phyloP scores from a whole-genome alignment of 35 echinoderm and acorn worm genomes.

The Nesometra sesokonis region DNA sequence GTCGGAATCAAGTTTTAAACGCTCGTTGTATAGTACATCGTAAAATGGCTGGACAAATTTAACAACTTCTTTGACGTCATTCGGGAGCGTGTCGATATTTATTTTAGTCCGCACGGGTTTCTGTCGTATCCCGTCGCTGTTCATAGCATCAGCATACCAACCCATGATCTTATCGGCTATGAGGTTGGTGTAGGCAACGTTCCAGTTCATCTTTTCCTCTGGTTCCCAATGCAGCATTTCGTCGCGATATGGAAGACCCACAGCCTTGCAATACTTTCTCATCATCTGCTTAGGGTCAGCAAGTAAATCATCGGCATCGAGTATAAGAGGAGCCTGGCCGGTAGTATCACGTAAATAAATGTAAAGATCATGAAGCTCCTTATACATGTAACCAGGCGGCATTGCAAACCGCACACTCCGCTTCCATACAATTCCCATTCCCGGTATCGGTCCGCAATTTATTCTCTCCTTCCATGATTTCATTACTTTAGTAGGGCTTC shows the following conservation, averaged over 20 bases:
- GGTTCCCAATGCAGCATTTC: constrained; percentile 39
- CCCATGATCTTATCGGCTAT: neutral
- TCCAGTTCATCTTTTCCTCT: constrained; percentile 6
- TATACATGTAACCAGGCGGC: constrained; percentile 15
- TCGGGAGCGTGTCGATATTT: neutral
- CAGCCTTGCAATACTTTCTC: constrained; percentile 43
- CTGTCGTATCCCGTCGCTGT: neutral
- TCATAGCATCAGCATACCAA: neutral
- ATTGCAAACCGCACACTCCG: neutral
- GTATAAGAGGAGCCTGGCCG: neutral
- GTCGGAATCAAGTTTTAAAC: neutral
- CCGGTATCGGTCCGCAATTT: neutral
- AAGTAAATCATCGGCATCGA: constrained; percentile 24
- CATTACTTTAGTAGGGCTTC: constrained; percentile 17
- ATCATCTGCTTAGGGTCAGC: constrained; percentile 46
- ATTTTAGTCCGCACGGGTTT: neutral
- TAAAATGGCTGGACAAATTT: neutral
- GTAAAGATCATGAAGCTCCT: constrained; percentile 30
- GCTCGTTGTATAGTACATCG: neutral
- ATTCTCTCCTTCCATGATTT: neutral
- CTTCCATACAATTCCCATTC: neutral
- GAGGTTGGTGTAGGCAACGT: neutral
- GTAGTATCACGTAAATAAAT: neutral
- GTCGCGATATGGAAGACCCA: constrained; percentile 35
- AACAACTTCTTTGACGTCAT: neutral